Evolutionary conservation across 2,888 invertebrate species (phyloP).

Genomic region (Cyaniris semiargus): DNA sequence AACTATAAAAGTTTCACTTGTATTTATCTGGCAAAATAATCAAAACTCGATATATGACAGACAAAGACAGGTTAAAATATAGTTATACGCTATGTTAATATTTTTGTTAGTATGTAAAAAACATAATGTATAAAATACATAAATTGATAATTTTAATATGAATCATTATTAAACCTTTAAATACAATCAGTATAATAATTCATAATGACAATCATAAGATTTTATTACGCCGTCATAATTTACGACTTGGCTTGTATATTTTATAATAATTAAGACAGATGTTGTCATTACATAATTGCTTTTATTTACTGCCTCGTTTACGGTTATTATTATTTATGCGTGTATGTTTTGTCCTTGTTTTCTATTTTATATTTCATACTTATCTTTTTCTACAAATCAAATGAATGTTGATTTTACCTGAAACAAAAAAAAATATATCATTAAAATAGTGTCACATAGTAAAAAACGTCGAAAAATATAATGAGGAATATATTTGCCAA

Average conservation of each 20-base stretch:
- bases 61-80: too few species aligned
- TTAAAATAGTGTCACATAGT: neutral
- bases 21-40: too few species aligned
- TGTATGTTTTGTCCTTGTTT: neutral
- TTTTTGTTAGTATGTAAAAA: too few species aligned
- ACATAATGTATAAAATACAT: too few species aligned
- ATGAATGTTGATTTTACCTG: neutral
- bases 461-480: neutral
- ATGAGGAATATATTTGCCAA: neutral
- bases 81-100: too few species aligned
- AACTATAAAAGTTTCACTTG: too few species aligned
- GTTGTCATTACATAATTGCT: constrained; percentile 17
- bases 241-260: constrained; percentile 15
- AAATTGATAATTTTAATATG: neutral
- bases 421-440: constrained; percentile 11
- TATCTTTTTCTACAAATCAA: neutral
- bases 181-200: neutral
- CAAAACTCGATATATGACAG: too few species aligned
- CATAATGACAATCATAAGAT: constrained; percentile 4
- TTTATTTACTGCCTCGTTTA: constrained; percentile 19
- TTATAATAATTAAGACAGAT: constrained; percentile 15
- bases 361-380: neutral
- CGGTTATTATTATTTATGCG: neutral
- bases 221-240: constrained; percentile 13
- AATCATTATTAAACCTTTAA: neutral